These are phyloP conservation scores for Notamacropus eugenii DNA, from an alignment of 2,797 vertebrate species.

Conservation along the genomic window DNA sequence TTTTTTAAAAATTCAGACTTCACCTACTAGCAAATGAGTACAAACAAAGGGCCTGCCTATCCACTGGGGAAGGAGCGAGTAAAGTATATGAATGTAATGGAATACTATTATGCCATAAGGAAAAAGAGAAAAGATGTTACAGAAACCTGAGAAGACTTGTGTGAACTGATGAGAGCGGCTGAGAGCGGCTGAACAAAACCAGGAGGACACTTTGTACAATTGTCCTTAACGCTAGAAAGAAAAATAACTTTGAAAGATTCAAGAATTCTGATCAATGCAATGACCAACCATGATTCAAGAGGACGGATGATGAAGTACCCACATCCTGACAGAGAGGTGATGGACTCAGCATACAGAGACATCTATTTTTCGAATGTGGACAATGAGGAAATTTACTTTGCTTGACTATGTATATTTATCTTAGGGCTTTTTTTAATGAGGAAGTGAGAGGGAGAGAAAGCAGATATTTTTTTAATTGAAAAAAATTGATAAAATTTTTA, in stretches of 20 bases:
- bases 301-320: not conserved
- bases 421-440: not conserved
- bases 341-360: not conserved
- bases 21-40: not conserved
- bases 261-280: not conserved
- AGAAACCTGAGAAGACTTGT: not conserved
- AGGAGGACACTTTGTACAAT: not conserved
- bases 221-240: not conserved
- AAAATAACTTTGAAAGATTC: not conserved
- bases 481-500: not conserved
- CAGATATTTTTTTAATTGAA: too few relatives aligned
- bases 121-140: not conserved
- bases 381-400: not conserved
- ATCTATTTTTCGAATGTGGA: not conserved
- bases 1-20: not conserved
- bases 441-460: not conserved
- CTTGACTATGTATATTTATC: not conserved
- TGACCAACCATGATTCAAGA: too few relatives aligned
- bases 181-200: not conserved
- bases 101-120: not conserved
- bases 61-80: not conserved
- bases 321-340: not conserved
- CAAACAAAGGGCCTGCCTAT: not conserved
- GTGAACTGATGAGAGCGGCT: not conserved
- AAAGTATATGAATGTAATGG: not conserved